Evolutionary conservation across 2,888 invertebrate genomes (phyloP), one percentile per base, ranked within the genome.

Genomic region (Pseudoips prasinana): DNA sequence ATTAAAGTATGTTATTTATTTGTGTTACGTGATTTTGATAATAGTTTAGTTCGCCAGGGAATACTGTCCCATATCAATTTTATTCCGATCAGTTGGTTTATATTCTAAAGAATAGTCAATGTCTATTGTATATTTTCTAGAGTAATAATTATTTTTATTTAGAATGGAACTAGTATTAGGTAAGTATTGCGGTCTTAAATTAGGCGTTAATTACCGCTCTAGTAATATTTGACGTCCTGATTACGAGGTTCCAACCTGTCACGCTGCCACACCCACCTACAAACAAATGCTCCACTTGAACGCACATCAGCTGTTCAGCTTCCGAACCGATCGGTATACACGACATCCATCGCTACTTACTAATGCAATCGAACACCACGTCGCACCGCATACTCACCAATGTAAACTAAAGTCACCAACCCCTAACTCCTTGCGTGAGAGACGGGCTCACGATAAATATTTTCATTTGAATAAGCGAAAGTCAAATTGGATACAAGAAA

Each of bases 251-350:
- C 62, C 59, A 53, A 46, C 48, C 47, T 57, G 71, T 64, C 78
- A 78, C 73, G 70, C 62, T 50, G 61, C 67, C 73, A 76, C 73
- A 61, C 72, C 74, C 65, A 59, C 64, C 52, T 46, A 41, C 36
- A 51, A 56, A 46, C 48, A 57, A 55, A 49, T 43, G 40, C 36
- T 45, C 43, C 41, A 58, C 44, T 42, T 40, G 35, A 50, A 42
- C 37, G 32, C 39, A 35, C 31, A 46, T 35, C 56, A 55, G 53
- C 54, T 55, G 46, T 42, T 55, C 29, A 34, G 25, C 29, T 33
- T n/a, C 35, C 45, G 49, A 10, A 22, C 29, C 25, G 42, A 50
- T 53, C 50, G 49, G 53, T 37, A 39, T 26, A 40, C 35, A 24
- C 39, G 22, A 34, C 27, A 36, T 50, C 34, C 58, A 60, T 55